Evolutionary conservation across 2,113 vertebrate genomes (phyloP), one percentile per base, ranked within the genome.

Genomic region (Toxotes jaculatrix): DNA sequence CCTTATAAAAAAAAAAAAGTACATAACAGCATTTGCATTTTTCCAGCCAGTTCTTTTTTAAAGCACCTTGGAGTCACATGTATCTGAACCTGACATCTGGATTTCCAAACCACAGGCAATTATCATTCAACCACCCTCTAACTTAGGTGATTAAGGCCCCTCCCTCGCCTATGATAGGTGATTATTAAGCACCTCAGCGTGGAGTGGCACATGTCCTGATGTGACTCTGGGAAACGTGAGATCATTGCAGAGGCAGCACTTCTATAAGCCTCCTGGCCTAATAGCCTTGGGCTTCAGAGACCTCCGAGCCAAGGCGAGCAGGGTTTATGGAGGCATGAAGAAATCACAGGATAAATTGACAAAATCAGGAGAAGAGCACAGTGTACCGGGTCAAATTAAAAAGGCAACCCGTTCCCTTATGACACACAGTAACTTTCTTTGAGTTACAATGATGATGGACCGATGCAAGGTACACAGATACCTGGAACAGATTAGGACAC

Each of bases 201-300:
- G 62, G 82, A 71, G 74, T 34, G 7, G 77, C 82, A 82, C 40
- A 16, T 84, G 84, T 85, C 80, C 81, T 59, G 23, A 70, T 34
- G 79, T 45, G 82, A 88, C 77, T 82, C 38, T 8, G 19, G 69
- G 68, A 86, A 86, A 83, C 23, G 42, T 80, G 80, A 89, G 86
- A 73, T 70, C 51, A 61, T 49, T 60, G 74, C 88, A 10, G 66
- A 86, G 77, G 79, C 86, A 90, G 90, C 90, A 79, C 67, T 89
- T 85, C 77, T 43, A 19, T 53, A 80, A 83, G 80, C 77, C 68
- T 72, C 62, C 55, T 57, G 17, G 78, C 21, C 77, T 88, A 80
- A 89, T 74, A 80, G 88, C 68, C 10, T 31, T 27, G 83, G 71
- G 79, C 81, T 71, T 82, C 67, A 62, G 90, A 85, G 88, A 72